phyloP scores from a whole-genome alignment of 2,113 vertebrate genomes.

The Mormoops blainvillei region DNA sequence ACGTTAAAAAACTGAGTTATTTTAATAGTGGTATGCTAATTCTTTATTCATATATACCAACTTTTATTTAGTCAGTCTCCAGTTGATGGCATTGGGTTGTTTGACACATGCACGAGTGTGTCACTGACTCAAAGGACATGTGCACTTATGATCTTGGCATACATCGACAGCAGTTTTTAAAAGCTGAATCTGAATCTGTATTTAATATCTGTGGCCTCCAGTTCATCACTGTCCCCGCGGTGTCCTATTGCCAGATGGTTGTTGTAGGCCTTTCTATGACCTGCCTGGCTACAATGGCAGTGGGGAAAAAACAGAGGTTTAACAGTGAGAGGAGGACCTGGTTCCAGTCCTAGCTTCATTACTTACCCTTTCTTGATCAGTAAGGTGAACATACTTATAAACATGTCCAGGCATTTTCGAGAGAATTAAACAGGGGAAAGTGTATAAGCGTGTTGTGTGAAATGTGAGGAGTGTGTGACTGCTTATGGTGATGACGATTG shows the following conservation, averaged over 20 bases:
- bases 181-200: neutral
- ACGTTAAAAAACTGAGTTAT: neutral
- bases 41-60: neutral
- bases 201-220: neutral
- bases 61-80: neutral
- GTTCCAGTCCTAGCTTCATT: neutral
- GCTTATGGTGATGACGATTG: accelerated
- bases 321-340: too few relatives aligned
- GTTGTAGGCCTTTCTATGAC: neutral
- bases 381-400: neutral
- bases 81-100: accelerated
- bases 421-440: neutral
- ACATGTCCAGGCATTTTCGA: neutral
- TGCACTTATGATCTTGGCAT: neutral
- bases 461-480: neutral
- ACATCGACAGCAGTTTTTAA: neutral
- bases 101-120: accelerated
- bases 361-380: neutral
- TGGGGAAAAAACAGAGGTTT: neutral
- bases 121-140: neutral
- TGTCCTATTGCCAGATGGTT: neutral
- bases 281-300: neutral
- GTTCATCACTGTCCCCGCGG: neutral
- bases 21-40: neutral
- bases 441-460: accelerated